A percentile compares a stretch with the other conserved stretches of the same genome.
phyloP scores from a whole-genome alignment of 2,888 invertebrate genomes.

The Drosophila neotestacea region DNA sequence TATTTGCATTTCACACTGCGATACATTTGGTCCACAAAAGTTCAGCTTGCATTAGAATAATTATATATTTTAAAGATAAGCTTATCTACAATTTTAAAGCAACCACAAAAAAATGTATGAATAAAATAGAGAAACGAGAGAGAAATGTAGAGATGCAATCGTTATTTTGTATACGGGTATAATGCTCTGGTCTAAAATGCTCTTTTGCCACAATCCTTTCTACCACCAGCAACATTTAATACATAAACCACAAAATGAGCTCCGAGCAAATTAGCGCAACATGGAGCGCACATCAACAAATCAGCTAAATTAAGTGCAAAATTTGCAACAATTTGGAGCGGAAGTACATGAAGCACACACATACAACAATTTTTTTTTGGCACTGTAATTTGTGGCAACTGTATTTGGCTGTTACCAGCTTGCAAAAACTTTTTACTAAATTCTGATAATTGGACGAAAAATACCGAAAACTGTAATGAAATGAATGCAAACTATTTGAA shows the following conservation, averaged over 20 bases:
- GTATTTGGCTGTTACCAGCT: conserved; percentile 38
- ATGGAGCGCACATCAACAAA: conserved; percentile 42
- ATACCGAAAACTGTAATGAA: conserved; percentile 12
- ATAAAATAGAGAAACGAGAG: too few species aligned
- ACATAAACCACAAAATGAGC: conserved; percentile 33
- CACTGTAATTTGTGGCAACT: conserved; percentile 58
- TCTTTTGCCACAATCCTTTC: neutral
- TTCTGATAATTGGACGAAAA: conserved; percentile 56
- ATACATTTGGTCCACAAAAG: neutral
- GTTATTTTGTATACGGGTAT: too few species aligned
- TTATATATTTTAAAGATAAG: too few species aligned
- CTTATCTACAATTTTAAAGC: neutral
- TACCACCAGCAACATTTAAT: neutral
- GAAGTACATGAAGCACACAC: conserved; percentile 19
- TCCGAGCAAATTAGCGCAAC: conserved; percentile 49
- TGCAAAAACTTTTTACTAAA: conserved; percentile 66
- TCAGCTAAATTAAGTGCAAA: conserved; percentile 54
- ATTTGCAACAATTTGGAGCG: conserved; percentile 39
- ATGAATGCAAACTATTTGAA: conserved; percentile 15
- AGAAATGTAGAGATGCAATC: too few species aligned
- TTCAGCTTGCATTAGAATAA: neutral
- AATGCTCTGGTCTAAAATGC: neutral
- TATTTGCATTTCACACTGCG: neutral
- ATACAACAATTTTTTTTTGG: conserved; percentile 36
- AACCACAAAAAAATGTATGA: too few species aligned